Conservation (phyloP, 2,888 invertebrate species). For the Scrobipalpa costella region DNA sequence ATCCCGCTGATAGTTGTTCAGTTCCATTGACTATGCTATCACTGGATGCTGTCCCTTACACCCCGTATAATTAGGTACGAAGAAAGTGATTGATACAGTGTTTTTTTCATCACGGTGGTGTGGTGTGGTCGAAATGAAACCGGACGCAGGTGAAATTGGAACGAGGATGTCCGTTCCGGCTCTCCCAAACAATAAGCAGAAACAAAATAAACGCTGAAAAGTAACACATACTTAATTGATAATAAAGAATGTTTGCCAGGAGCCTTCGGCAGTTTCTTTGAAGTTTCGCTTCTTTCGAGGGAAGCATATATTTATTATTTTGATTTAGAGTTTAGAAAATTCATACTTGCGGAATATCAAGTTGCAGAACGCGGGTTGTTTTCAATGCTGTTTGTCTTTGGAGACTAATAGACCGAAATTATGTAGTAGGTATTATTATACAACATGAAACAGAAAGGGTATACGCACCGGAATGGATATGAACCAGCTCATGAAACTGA, state of each 20-base stretch:
- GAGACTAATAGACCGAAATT: no score
- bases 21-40: no score
- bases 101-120: slow-evolving; percentile 57
- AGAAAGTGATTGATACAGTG: slow-evolving; percentile 26
- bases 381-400: no score
- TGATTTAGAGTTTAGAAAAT: no score
- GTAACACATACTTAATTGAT: slow-evolving; percentile 23
- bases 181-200: slow-evolving; percentile 50
- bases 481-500: no score
- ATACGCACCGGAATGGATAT: no score
- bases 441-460: no score
- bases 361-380: no score
- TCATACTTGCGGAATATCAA: no score
- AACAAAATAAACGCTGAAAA: slow-evolving; percentile 59
- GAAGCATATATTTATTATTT: neutral
- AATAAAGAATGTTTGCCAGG: neutral
- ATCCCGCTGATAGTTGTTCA: no score
- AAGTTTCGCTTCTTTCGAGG: neutral
- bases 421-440: no score
- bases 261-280: neutral
- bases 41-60: no score
- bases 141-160: slow-evolving; percentile 71
- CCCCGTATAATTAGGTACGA: neutral
- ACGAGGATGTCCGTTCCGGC: slow-evolving; percentile 56
- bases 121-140: slow-evolving; percentile 58